Percentiles rank a stretch among this genome's conserved stretches.
Conservation (phyloP, 2,797 vertebrate genomes). For the Aselliscus stoliczkanus region DNA sequence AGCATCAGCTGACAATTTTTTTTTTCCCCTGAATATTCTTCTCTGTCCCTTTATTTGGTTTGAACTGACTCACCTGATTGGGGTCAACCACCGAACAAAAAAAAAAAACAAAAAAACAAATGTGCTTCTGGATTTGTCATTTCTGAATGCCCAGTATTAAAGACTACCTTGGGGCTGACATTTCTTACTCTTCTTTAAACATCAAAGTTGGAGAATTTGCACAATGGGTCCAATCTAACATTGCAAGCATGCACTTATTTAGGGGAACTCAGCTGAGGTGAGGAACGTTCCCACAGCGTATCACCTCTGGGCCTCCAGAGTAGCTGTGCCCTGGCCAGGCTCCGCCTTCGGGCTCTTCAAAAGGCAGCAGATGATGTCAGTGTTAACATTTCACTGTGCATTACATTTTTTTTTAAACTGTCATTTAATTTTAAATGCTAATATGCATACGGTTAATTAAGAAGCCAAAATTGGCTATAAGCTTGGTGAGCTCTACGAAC, state of each 20-base stretch:
- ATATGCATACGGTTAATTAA: constrained; percentile 82
- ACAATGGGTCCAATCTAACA: neutral
- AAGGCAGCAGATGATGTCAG: constrained; percentile 53
- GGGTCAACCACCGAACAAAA: constrained; percentile 55
- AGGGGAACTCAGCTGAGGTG: neutral
- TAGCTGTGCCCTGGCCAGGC: constrained; percentile 32
- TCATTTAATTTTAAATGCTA: constrained; percentile 83
- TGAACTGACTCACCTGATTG: constrained; percentile 64
- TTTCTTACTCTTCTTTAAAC: constrained; percentile 8
- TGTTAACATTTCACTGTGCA: constrained; percentile 72
- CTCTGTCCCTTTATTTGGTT: constrained; percentile 48
- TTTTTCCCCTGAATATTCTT: constrained; percentile 16
- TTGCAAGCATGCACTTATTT: neutral
- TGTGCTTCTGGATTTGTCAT: constrained; percentile 49
- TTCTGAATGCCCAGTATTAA: constrained; percentile 57
- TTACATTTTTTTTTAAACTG: constrained; percentile 60
- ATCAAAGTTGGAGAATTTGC: neutral
- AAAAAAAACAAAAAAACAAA: neutral
- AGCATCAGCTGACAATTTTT: constrained; percentile 61
- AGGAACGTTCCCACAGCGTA: neutral
- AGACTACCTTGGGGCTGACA: constrained; percentile 42
- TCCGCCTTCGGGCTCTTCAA: constrained; percentile 41
- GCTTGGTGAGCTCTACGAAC: constrained; percentile 76
- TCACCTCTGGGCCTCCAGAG: neutral
- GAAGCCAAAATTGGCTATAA: constrained; percentile 81